Base-by-base conservation (phyloP, 2,113 vertebrate species). In the Pitta sordida region DNA sequence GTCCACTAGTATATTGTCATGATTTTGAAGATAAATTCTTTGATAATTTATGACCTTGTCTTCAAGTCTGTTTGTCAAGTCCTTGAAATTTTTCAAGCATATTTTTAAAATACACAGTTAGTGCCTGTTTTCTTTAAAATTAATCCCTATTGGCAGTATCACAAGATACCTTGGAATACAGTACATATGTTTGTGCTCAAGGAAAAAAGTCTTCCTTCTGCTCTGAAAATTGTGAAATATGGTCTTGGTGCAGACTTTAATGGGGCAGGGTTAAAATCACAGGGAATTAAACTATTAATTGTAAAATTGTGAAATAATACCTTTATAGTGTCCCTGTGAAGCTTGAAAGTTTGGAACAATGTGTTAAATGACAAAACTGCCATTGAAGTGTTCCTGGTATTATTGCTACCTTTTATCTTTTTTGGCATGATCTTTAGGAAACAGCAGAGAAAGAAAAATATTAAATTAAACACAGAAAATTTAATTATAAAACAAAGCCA, bases 401-500 rank as follows among this genome's bases (percentile, higher is more conserved):
- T 70, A 32, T 43, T 95, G 70, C 67, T 86, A 69, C 76, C 74
- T 95, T 93, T 95, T 86, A 55, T 91, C 94, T 85, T 91, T 92
- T 93, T 59, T 97, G 96, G 91, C 88, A 71, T 46, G 78, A 62
- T 88, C 52, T 88, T 94, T 94, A 94, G 95, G 92, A 97, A 97
- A 86, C 58, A 88, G 83, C 59, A 75, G 85, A 91, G 65, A 91
- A 88, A 94, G 79, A 95, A 96, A 97, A 96, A 87, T 75, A 93
- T 21, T 37, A 95, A 96, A 92, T 63, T 68, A 88, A 94, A 96
- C 83, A 68, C 55, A 80, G 87, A 83, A 91, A 93, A 96, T 95
- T 93, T 93, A 93, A 96, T 96, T 96, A 93, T 70, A 89, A 97
- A 97, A 96, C 95, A 97, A 97, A 97, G 90, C 96, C 96, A 97